Conservation (phyloP, 2,113 vertebrate species). For the Atractosteus spatula region DNA sequence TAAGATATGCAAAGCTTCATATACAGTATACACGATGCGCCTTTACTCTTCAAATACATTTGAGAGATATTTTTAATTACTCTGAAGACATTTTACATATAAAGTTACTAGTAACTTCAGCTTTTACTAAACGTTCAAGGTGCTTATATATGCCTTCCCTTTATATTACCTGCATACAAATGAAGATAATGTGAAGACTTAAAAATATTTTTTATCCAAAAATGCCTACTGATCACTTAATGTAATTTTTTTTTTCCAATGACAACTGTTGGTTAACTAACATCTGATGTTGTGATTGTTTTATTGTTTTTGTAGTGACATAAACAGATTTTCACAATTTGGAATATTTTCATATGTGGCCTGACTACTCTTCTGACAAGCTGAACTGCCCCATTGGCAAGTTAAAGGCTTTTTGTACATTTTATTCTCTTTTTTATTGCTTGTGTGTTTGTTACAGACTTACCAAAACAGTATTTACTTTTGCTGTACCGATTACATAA, state of each 20-base stretch:
- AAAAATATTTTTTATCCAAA: conserved; percentile 50
- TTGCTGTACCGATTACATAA: neutral
- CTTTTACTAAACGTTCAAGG: conserved; percentile 54
- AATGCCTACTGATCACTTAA: conserved; percentile 71
- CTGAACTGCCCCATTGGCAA: conserved; percentile 22
- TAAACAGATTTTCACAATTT: conserved; percentile 30
- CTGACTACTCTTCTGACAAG: conserved; percentile 19
- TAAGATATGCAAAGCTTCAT: conserved; percentile 51
- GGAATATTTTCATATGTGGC: conserved; percentile 16
- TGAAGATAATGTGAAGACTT: conserved; percentile 77
- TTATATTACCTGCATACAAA: conserved; percentile 57
- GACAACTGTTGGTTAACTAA: conserved; percentile 39
- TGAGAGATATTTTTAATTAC: conserved; percentile 46
- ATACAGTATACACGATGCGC: conserved; percentile 59
- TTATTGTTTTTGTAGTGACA: conserved; percentile 20
- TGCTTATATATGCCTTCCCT: conserved; percentile 53
- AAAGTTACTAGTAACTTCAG: conserved; percentile 49
- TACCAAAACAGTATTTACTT: conserved; percentile 22
- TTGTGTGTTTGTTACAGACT: neutral
- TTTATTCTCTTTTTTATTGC: conserved; percentile 5
- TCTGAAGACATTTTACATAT: conserved; percentile 47
- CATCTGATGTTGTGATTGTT: conserved; percentile 28
- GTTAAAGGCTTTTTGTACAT: neutral
- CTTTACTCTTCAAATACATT: conserved; percentile 50
- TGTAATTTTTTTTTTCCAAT: conserved; percentile 36